Base-by-base conservation (phyloP, 2,113 vertebrate genomes). In the Ammospiza nelsoni region DNA sequence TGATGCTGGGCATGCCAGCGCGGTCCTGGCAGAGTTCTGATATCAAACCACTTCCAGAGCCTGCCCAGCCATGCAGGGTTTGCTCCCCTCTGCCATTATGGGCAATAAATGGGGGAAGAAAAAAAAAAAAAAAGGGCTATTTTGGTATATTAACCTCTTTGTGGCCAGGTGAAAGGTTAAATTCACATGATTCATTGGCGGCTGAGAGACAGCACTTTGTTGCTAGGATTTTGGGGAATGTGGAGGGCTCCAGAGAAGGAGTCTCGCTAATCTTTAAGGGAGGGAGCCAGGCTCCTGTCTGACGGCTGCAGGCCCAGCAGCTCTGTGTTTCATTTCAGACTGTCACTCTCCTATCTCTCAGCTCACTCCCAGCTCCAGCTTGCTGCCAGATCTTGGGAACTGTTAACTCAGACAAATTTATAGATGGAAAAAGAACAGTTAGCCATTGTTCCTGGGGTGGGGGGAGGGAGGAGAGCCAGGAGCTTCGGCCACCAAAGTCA, bases 271-370 rank as follows among this genome's bases (percentile, higher is more conserved):
- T 98, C 98, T 98, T 97, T 97, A 97, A 97, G 96, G 96, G 97
- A 97, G 96, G 97, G 98, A 97, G 97, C 97, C 97, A 98, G 98
- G 98, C 98, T 98, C 98, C 98, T 98, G 98, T 98, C 98, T 98
- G 98, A 98, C 98, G 98, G 98, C 98, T 97, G 98, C 98, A 97
- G 97, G 97, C 96, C 98, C 97, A 97, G 97, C 97, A 98, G 98
- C 98, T 98, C 98, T 97, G 98, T 98, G 98, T 98, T 98, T 98
- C 98, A 98, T 98, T 99, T 98, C 98, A 98, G 97, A 98, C 98
- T 99, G 98, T 99, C 98, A 98, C 97, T 96, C 96, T 95, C 92
- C 97, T 98, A 98, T 98, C 98, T 98, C 97, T 97, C 93, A 96
- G 90, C 96, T 97, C 97, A 96, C 97, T 97, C 96, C 97, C 88